Conservation (phyloP, 2,797 vertebrate genomes). For the Rousettus madagascariensis region DNA sequence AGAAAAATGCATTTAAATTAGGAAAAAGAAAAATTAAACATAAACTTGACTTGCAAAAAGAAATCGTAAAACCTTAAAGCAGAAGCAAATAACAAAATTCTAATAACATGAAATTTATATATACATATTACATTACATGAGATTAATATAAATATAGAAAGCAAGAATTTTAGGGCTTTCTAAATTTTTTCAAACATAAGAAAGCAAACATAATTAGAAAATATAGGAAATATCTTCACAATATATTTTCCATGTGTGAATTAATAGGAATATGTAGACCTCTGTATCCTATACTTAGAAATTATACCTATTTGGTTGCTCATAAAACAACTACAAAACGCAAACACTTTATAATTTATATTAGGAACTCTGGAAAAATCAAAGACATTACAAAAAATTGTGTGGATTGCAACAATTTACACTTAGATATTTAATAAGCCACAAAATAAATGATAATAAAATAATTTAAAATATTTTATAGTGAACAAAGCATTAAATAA, state of each 20-base stretch:
- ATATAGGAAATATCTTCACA: background rate
- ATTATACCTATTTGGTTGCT: background rate
- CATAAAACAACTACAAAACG: background rate
- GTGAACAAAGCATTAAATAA: background rate
- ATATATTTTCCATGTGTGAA: background rate
- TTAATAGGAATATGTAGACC: background rate
- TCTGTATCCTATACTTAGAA: background rate
- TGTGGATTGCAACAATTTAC: background rate
- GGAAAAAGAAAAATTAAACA: background rate
- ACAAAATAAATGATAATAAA: background rate
- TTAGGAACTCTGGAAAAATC: background rate
- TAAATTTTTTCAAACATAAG: background rate
- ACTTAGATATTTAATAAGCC: background rate
- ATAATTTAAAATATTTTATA: background rate
- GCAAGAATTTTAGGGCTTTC: background rate
- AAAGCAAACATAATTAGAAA: background rate
- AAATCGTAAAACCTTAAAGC: background rate
- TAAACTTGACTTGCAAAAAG: background rate
- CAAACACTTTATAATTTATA: background rate
- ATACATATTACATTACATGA: background rate
- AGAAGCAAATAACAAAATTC: background rate
- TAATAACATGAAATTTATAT: background rate
- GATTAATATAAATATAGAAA: background rate
- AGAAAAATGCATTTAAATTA: background rate
- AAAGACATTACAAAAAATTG: background rate